Evolutionary conservation across 2,888 invertebrate species (phyloP).

Genomic region (Cybosia mesomella): DNA sequence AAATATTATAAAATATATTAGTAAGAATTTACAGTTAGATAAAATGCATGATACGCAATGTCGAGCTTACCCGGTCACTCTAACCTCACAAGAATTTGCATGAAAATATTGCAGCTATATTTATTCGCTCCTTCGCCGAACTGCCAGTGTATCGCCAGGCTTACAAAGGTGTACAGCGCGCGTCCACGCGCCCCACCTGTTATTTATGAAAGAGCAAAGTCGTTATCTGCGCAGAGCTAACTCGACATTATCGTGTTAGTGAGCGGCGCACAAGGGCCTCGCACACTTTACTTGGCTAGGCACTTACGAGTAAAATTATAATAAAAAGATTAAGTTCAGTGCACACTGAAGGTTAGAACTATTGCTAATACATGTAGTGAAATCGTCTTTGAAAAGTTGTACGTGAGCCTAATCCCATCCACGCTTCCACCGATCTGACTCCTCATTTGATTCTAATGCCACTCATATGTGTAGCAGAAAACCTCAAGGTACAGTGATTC

Average conservation of each 20-base stretch:
- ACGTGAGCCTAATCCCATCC: background rate
- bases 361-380: background rate
- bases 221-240: constrained; percentile 11
- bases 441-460: background rate
- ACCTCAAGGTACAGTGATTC: too few relatives aligned
- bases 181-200: constrained; percentile 23
- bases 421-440: too few relatives aligned
- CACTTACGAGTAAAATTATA: background rate
- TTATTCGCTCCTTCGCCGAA: background rate
- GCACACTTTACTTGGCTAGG: background rate
- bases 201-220: constrained; percentile 38
- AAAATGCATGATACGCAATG: background rate
- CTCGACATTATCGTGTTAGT: constrained; percentile 20
- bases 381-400: background rate
- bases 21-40: background rate
- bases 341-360: background rate
- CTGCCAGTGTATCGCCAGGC: background rate
- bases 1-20: too few relatives aligned
- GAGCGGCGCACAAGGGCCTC: background rate
- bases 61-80: background rate
- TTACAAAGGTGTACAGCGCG: constrained; percentile 10
- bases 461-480: too few relatives aligned
- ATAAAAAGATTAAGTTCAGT: background rate
- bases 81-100: background rate
- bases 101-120: background rate